Percentiles rank a stretch among this genome's conserved stretches.
Conservation (phyloP, 2,888 invertebrate genomes). For the Nemoura dubitans region DNA sequence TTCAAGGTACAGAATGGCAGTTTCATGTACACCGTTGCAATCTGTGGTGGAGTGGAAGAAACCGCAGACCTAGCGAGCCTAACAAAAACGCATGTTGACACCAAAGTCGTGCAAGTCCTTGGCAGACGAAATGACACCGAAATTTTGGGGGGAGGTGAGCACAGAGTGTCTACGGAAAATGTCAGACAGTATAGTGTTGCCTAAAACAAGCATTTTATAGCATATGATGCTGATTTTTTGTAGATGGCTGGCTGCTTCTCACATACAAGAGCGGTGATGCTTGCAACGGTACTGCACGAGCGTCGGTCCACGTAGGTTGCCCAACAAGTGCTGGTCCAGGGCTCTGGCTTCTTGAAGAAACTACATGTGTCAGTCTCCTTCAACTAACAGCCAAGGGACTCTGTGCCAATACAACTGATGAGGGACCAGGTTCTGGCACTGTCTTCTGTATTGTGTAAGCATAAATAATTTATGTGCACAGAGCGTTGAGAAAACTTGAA, state of each 20-base stretch:
- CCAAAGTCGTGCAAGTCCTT: neutral
- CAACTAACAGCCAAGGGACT: neutral
- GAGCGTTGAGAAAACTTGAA: too few relatives aligned
- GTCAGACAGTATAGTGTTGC: neutral
- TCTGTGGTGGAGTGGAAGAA: conserved; percentile 9
- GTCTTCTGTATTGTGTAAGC: conserved; percentile 24
- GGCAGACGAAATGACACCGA: conserved; percentile 13
- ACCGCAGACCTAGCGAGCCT: neutral
- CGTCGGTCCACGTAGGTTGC: neutral
- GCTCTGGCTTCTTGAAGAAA: neutral
- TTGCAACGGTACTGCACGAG: conserved; percentile 2
- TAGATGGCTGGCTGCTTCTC: conserved; percentile 16
- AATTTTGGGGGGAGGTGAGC: conserved; percentile 3
- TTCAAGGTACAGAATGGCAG: neutral
- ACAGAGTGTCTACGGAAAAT: neutral
- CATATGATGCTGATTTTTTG: neutral
- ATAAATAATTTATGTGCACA: neutral
- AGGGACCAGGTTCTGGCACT: neutral
- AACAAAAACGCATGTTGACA: neutral
- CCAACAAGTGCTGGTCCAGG: neutral
- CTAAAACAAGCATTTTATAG: neutral
- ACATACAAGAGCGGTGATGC: conserved; percentile 21
- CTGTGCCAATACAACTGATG: neutral
- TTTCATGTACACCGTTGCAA: neutral
- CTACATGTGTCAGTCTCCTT: neutral